Evolutionary conservation across 2,888 invertebrate species (phyloP), one percentile per base, ranked within the genome.

Genomic region (Platynereis dumerilii): DNA sequence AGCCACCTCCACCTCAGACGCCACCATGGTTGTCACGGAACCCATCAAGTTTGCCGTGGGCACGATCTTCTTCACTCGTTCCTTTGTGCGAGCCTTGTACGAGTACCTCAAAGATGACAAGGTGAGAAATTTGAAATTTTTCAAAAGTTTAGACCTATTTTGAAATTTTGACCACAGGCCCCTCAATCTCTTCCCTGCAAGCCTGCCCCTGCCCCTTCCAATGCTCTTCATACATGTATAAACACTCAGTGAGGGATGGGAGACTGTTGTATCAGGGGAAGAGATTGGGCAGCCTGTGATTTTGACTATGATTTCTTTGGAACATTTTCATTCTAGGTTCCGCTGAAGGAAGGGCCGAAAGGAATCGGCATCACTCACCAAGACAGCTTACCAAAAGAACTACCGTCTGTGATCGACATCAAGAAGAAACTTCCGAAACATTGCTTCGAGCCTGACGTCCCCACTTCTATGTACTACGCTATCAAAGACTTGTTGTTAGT

Each of bases 321-420:
- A 34, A 34, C 12, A 12, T 34, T 48, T 22, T 22, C 22, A n/a
- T 48, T 48, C 48, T 48, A 34, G 34, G 34, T 34, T 34, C 34
- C 34, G 12, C 34, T 34, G 34, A 34, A 34, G 12, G 34, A 34
- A 34, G 12, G 34, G 5, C 34, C 48, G 20, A 48, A 48, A 20
- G 48, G 48, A 48, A 54, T 39, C 24, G 61, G 61, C 12, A 53
- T 44, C 15, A 54, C 53, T 10, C 10, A 52, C 24, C 53, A 53
- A 26, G 34, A 61, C 52, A 20, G 15, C 15, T 57, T 73, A 24
- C 74, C 70, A 0, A 62, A 68, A 20, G 62, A 74, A n/a, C 74
- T 78, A 28, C 81, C 81, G 10, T 71, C 78, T 10, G 72, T 76
- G 29, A 67, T 80, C 1, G 78, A 80, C 57, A 79, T 81, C 58